Percentiles rank a stretch among this genome's conserved stretches.
Conservation (phyloP, 2,113 vertebrate genomes). For the Polypterus senegalus region DNA sequence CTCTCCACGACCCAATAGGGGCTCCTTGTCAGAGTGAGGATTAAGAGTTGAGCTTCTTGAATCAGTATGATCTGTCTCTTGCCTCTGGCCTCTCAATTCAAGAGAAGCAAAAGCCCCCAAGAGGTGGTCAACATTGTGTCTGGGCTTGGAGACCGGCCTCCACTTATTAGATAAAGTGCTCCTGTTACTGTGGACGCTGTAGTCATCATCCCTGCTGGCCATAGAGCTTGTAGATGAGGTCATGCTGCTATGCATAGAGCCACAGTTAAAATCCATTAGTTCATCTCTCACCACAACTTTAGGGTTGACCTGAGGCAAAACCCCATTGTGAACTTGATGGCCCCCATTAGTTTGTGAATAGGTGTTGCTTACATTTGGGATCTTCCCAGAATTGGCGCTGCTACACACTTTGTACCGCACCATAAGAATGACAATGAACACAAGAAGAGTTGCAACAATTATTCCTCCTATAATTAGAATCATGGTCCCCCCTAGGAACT, state of each 20-base stretch:
- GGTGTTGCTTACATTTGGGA: constrained; percentile 68
- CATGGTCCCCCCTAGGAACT: constrained; percentile 90
- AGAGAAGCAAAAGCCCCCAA: constrained; percentile 87
- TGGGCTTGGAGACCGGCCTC: constrained; percentile 62
- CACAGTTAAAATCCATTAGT: constrained; percentile 75
- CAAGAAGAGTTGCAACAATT: constrained; percentile 83
- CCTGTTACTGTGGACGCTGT: constrained; percentile 58
- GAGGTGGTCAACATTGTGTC: constrained; percentile 77
- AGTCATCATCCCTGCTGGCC: constrained; percentile 57
- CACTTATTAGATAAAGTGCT: constrained; percentile 70
- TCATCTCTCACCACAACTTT: constrained; percentile 75
- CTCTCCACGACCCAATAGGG: constrained; percentile 72
- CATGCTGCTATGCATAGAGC: constrained; percentile 69
- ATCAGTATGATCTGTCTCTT: constrained; percentile 49
- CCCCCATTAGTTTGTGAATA: constrained; percentile 84
- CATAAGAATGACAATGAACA: constrained; percentile 93
- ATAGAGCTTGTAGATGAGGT: constrained; percentile 69
- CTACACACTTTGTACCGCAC: constrained; percentile 87
- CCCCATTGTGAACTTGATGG: constrained; percentile 55
- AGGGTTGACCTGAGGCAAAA: constrained; percentile 53
- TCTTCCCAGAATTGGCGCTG: constrained; percentile 54
- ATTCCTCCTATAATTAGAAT: constrained; percentile 90
- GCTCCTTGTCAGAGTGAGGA: constrained; percentile 78
- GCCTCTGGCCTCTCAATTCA: constrained; percentile 76
- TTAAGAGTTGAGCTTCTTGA: constrained; percentile 55